Percentiles rank a stretch among this genome's conserved stretches.
Evolutionary conservation across 2,113 vertebrate species (phyloP).

Genomic region (Elgaria multicarinata): DNA sequence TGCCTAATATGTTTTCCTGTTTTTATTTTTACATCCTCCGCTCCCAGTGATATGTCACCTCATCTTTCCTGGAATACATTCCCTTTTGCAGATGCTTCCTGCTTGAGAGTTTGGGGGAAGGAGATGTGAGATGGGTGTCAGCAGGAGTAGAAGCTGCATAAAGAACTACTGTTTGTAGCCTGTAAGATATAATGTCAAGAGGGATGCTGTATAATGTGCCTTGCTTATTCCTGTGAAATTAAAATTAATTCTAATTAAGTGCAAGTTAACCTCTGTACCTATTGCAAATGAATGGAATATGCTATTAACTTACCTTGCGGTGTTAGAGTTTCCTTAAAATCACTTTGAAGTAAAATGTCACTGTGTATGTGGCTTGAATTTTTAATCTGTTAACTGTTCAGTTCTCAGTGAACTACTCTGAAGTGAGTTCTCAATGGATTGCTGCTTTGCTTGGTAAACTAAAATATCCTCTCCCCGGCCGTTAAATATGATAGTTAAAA

Average conservation of each 20-base stretch:
- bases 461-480: not conserved
- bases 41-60: not conserved
- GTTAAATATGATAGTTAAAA: slow-evolving; percentile 13
- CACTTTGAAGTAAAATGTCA: slow-evolving; percentile 44
- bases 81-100: not conserved
- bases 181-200: not conserved
- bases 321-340: slow-evolving; percentile 48
- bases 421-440: slow-evolving; percentile 17
- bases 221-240: slow-evolving; percentile 32
- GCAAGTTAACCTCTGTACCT: slow-evolving; percentile 60
- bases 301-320: slow-evolving; percentile 54
- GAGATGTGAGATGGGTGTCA: not conserved
- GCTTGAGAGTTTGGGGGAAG: not conserved
- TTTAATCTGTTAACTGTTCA: slow-evolving; percentile 51
- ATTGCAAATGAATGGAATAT: slow-evolving; percentile 49
- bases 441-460: slow-evolving; percentile 13
- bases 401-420: slow-evolving; percentile 53
- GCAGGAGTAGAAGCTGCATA: not conserved
- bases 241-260: slow-evolving; percentile 67
- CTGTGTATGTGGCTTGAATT: slow-evolving; percentile 47
- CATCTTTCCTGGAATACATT: slow-evolving; percentile 1
- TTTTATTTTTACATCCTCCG: not conserved
- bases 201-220: slow-evolving; percentile 24
- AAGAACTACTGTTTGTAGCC: slow-evolving; percentile 6
- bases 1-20: accelerated